Percentiles rank a stretch among this genome's conserved stretches.
Conservation (phyloP, 2,113 vertebrate genomes). For the Microtus ochrogaster region DNA sequence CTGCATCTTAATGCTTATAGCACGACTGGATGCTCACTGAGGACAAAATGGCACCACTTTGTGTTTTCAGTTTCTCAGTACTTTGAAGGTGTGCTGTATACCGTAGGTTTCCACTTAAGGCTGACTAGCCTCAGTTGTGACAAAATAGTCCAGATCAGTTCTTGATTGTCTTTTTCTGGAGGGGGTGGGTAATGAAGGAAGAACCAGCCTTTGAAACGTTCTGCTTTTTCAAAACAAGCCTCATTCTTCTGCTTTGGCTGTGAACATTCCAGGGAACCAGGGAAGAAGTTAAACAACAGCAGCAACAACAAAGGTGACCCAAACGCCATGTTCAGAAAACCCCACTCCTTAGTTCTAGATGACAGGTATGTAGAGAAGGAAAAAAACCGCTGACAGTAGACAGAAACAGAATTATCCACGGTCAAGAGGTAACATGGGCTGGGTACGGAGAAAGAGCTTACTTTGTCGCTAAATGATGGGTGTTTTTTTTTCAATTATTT, state of each 20-base stretch:
- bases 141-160: neutral
- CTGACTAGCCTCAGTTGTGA: neutral
- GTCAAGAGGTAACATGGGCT: neutral
- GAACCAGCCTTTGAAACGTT: neutral
- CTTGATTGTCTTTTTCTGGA: neutral
- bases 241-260: neutral
- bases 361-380: constrained; percentile 27
- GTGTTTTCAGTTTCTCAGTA: neutral
- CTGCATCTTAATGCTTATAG: neutral
- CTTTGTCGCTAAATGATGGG: constrained; percentile 11
- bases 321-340: neutral
- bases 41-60: neutral
- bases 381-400: neutral
- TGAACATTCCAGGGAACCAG: neutral
- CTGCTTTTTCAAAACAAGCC: neutral
- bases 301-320: neutral
- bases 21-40: neutral
- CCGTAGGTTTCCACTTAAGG: neutral
- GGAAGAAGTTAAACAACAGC: neutral
- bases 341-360: neutral
- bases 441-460: neutral
- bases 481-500: no score
- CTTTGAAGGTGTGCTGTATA: neutral
- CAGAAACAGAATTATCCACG: neutral
- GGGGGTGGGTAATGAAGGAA: neutral